These are phyloP conservation scores for Chlorops oryzae DNA, from an alignment of 1,140 invertebrate genomes.

Conservation along the genomic window DNA sequence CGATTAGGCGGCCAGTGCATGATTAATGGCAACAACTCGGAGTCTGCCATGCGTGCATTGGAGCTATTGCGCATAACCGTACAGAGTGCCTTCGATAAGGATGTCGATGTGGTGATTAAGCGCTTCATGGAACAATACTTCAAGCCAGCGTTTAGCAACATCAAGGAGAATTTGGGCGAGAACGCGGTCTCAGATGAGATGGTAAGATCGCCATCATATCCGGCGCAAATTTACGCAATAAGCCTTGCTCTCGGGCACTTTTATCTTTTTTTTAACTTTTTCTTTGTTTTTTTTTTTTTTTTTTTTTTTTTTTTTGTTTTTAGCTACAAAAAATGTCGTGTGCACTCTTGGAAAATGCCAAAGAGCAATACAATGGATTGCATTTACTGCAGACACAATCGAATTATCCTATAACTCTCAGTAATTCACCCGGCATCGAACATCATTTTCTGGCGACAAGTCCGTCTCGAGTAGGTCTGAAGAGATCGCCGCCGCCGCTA, in stretches of 20 bases:
- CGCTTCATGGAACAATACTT: constrained; percentile 56
- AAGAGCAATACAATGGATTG: constrained; percentile 40
- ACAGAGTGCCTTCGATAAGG: constrained; percentile 58
- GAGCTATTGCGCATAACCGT: constrained; percentile 59
- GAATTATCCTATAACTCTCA: background rate
- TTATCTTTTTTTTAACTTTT: background rate
- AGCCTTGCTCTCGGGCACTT: background rate
- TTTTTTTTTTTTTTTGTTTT: background rate
- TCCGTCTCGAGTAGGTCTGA: background rate
- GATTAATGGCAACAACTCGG: constrained; percentile 33
- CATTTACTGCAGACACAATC: constrained; percentile 20
- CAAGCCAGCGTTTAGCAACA: constrained; percentile 43
- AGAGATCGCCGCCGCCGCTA: background rate
- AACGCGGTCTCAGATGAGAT: constrained; percentile 38
- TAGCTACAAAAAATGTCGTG: constrained; percentile 43
- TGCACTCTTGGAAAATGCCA: constrained; percentile 42
- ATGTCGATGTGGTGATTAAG: constrained; percentile 56
- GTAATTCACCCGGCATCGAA: too few relatives aligned
- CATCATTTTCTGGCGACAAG: too few relatives aligned
- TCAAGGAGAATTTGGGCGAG: constrained; percentile 44
- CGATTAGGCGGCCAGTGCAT: constrained; percentile 27
- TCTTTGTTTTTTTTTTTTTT: background rate
- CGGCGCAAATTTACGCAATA: background rate
- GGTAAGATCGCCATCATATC: too few relatives aligned
- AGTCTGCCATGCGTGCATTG: constrained; percentile 54